Evolutionary conservation across 1,140 invertebrate genomes (phyloP).

Genomic region (Polyergus mexicanus): DNA sequence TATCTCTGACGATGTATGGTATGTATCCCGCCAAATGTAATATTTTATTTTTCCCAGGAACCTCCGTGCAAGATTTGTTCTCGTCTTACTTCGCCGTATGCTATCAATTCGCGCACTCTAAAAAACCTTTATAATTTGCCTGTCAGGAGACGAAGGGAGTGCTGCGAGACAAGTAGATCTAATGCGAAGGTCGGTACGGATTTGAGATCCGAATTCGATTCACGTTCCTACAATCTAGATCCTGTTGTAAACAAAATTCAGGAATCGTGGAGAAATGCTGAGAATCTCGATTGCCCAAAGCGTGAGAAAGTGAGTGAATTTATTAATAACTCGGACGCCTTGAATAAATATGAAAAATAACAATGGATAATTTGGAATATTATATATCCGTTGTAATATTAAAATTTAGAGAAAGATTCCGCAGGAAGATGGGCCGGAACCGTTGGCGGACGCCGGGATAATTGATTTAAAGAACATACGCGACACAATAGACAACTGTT

Average conservation of each 20-base stretch:
- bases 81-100: conserved; percentile 12
- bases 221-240: conserved; percentile 33
- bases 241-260: conserved; percentile 66
- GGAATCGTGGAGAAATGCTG: conserved; percentile 62
- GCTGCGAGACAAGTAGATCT: conserved; percentile 48
- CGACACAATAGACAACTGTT: conserved; percentile 40
- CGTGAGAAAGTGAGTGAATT: conserved; percentile 19
- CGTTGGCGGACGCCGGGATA: background rate
- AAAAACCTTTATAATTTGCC: conserved; percentile 25
- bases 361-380: background rate
- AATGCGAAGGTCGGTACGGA: conserved; percentile 52
- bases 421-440: background rate
- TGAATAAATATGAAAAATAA: conserved; percentile 1
- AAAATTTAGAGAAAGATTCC: conserved; percentile 9
- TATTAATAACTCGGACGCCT: background rate
- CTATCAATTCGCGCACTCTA: conserved; percentile 17
- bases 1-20: background rate
- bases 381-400: background rate
- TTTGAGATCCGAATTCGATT: conserved; percentile 1
- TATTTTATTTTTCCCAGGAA: conserved; percentile 54
- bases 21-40: conserved; percentile 4
- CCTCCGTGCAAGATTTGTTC: conserved; percentile 49
- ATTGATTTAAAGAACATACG: conserved; percentile 49
- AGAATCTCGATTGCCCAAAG: conserved; percentile 48
- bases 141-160: conserved; percentile 13